These are phyloP conservation scores for Lepilemur septentrionalis DNA, from an alignment of 2,797 vertebrate species.

Conservation along the genomic window DNA sequence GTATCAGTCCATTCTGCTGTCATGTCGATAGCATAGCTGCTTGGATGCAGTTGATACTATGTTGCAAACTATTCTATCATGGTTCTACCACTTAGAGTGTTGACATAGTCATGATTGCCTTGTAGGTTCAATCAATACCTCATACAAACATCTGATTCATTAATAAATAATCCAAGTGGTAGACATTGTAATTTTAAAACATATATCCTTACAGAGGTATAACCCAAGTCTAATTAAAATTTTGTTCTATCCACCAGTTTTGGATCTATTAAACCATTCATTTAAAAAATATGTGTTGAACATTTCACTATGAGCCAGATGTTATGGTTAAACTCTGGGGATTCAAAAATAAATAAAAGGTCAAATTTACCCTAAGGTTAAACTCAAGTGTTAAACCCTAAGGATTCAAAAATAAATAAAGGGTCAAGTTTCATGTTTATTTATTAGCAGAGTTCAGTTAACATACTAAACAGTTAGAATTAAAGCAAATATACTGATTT, in stretches of 20 bases:
- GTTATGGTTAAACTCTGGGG: background rate
- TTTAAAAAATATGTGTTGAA: background rate
- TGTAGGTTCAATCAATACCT: background rate
- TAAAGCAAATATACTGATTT: constrained; percentile 4
- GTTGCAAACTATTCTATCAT: background rate
- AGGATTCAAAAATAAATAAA: background rate
- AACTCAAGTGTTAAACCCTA: background rate
- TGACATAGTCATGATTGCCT: background rate
- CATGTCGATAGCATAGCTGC: background rate
- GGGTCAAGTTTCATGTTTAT: background rate
- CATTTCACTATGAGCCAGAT: background rate
- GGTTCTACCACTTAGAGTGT: background rate
- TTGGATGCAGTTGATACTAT: background rate
- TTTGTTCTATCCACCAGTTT: constrained; percentile 6
- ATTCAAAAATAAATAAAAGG: background rate
- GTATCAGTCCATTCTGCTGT: background rate
- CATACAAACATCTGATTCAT: background rate
- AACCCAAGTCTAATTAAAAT: background rate
- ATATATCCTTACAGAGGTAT: background rate
- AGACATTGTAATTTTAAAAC: constrained; percentile 17
- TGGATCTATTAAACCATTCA: background rate
- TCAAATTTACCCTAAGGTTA: too few species aligned
- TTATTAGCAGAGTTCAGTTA: background rate
- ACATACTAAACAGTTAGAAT: background rate
- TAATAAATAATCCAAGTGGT: background rate